These are phyloP conservation scores for Scolopax mira DNA, from an alignment of 2,113 vertebrate species.

Conservation along the genomic window DNA sequence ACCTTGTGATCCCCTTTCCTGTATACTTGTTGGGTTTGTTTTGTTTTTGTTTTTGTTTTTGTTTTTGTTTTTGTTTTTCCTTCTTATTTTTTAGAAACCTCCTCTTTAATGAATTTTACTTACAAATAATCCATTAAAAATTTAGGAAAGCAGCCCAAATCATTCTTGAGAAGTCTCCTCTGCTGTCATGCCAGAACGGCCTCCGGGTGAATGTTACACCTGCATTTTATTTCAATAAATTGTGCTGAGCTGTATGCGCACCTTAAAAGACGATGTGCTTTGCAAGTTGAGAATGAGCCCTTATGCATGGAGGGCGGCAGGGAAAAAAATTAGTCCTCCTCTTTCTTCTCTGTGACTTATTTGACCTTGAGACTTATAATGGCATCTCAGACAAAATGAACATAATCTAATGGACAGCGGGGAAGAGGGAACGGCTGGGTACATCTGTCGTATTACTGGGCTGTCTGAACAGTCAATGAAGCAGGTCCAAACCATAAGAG, in stretches of 20 bases:
- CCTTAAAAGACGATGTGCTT: slow-evolving; percentile 46
- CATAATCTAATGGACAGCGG: slow-evolving; percentile 84
- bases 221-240: slow-evolving; percentile 78
- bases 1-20: neutral
- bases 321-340: slow-evolving; percentile 71
- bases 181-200: slow-evolving; percentile 42
- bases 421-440: slow-evolving; percentile 84
- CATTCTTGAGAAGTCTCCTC: slow-evolving; percentile 27
- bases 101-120: neutral
- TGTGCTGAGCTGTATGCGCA: slow-evolving; percentile 12
- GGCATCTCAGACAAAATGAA: slow-evolving; percentile 85
- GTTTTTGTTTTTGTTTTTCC: neutral
- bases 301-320: slow-evolving; percentile 52
- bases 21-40: rapidly evolving
- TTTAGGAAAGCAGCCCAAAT: slow-evolving; percentile 58
- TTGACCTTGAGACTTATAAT: slow-evolving; percentile 87
- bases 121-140: slow-evolving; percentile 62
- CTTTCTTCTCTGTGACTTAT: slow-evolving; percentile 76
- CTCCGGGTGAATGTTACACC: slow-evolving; percentile 66
- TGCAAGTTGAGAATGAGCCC: slow-evolving; percentile 54
- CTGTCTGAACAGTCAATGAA: slow-evolving; percentile 89
- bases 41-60: neutral
- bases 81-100: neutral
- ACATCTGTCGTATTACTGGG: slow-evolving; percentile 88
- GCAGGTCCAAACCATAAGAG: slow-evolving; percentile 86